Percentiles rank a stretch among this genome's conserved stretches.
Evolutionary conservation across 37 sponge, comb jelly and placozoan genomes (phyloP).

Genomic region (Hormiphora californensis): DNA sequence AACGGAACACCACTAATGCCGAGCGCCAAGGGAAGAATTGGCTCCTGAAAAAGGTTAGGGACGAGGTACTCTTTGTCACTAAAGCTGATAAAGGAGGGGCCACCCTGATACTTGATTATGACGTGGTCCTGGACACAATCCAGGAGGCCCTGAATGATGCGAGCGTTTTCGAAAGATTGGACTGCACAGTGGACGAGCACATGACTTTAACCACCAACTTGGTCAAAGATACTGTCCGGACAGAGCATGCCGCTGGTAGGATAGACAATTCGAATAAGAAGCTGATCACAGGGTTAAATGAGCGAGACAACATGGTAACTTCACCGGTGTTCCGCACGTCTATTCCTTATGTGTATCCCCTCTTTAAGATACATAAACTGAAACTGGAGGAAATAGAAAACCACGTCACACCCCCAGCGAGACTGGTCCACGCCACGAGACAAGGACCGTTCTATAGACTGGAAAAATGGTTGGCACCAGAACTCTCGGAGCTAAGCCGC

Average conservation of each 20-base stretch:
- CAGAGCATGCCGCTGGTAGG: neutral
- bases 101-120: neutral
- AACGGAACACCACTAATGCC: neutral
- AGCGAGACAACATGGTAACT: neutral
- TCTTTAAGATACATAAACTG: neutral
- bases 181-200: neutral
- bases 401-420: neutral
- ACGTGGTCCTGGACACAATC: neutral
- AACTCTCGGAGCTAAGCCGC: neutral
- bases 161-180: neutral
- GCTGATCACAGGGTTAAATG: neutral
- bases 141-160: neutral
- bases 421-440: neutral
- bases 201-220: neutral
- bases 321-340: neutral
- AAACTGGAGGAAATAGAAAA: neutral
- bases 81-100: slow-evolving; percentile 18
- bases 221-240: neutral
- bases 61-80: neutral
- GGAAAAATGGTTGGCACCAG: neutral
- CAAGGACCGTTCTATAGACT: neutral
- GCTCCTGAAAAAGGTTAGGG: neutral
- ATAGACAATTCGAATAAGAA: neutral
- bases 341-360: neutral
- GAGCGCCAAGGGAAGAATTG: neutral